phyloP scores from a whole-genome alignment of 2,888 invertebrate genomes.

The Acleris laterana region DNA sequence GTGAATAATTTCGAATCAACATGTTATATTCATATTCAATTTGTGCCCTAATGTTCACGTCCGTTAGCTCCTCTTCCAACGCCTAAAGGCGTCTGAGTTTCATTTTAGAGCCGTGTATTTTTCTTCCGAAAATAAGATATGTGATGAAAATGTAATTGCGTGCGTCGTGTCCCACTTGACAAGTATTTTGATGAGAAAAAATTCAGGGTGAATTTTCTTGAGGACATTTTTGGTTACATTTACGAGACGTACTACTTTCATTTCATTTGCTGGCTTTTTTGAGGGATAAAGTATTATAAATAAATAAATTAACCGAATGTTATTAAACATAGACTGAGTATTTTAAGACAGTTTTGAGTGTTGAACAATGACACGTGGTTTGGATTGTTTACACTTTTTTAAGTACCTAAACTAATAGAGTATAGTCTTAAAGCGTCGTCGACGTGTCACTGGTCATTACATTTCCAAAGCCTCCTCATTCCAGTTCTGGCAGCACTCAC shows the following conservation, averaged over 20 bases:
- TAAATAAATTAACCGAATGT: background rate
- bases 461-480: too few relatives aligned
- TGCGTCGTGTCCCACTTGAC: slow-evolving; percentile 59
- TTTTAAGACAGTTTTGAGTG: too few relatives aligned
- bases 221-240: slow-evolving; percentile 22
- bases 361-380: too few relatives aligned
- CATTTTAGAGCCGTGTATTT: slow-evolving; percentile 56
- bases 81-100: slow-evolving; percentile 42
- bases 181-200: slow-evolving; percentile 62
- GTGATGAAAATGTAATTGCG: slow-evolving; percentile 68
- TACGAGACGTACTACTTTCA: slow-evolving; percentile 24
- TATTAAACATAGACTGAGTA: too few relatives aligned
- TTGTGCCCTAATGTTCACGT: slow-evolving; percentile 18
- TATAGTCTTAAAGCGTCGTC: too few relatives aligned
- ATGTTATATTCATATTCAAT: slow-evolving; percentile 32
- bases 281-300: slow-evolving; percentile 14
- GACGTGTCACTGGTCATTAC: too few relatives aligned
- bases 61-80: slow-evolving; percentile 11
- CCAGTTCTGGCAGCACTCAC: too few relatives aligned
- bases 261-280: slow-evolving; percentile 26
- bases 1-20: slow-evolving; percentile 10
- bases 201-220: slow-evolving; percentile 38
- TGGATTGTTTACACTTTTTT: too few relatives aligned
- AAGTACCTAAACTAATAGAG: too few relatives aligned
- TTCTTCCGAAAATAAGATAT: slow-evolving; percentile 59